Conservation (phyloP, 2,797 vertebrate species). For the Bovichtus variegatus region DNA sequence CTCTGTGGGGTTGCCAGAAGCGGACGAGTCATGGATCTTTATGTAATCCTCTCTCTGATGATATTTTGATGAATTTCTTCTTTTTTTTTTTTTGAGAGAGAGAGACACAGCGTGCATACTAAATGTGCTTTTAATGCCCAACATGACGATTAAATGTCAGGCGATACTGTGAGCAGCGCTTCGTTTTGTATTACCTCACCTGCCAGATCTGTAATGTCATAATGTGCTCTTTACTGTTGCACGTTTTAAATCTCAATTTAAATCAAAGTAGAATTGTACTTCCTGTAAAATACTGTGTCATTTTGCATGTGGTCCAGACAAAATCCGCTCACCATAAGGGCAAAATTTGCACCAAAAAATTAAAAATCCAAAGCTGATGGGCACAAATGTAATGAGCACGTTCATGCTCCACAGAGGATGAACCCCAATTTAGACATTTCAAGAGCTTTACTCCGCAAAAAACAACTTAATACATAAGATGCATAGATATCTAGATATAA, state of each 20-base stretch:
- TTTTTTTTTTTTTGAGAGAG: no score
- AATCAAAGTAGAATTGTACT: background rate
- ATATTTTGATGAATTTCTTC: constrained; percentile 33
- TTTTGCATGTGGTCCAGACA: background rate
- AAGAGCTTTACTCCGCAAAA: background rate
- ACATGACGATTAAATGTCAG: constrained; percentile 49
- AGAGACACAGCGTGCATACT: constrained; percentile 16
- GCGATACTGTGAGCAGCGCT: constrained; percentile 12
- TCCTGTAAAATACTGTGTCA: no score
- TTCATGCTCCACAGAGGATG: constrained; percentile 15
- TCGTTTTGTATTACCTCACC: constrained; percentile 23
- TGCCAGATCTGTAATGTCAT: background rate
- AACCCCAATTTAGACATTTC: background rate
- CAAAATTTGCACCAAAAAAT: no score
- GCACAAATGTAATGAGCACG: background rate
- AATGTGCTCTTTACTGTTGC: no score
- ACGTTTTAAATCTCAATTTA: no score
- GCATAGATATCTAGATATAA: no score
- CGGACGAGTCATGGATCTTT: constrained; percentile 43
- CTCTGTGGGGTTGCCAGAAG: constrained; percentile 36
- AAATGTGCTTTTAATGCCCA: constrained; percentile 25
- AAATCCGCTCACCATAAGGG: no score
- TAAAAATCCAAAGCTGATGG: background rate
- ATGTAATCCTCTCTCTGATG: constrained; percentile 31
- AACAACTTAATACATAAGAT: background rate